Evolutionary conservation across 2,888 invertebrate genomes (phyloP), one percentile per base, ranked within the genome.

Genomic region (Andricus quercusramuli): DNA sequence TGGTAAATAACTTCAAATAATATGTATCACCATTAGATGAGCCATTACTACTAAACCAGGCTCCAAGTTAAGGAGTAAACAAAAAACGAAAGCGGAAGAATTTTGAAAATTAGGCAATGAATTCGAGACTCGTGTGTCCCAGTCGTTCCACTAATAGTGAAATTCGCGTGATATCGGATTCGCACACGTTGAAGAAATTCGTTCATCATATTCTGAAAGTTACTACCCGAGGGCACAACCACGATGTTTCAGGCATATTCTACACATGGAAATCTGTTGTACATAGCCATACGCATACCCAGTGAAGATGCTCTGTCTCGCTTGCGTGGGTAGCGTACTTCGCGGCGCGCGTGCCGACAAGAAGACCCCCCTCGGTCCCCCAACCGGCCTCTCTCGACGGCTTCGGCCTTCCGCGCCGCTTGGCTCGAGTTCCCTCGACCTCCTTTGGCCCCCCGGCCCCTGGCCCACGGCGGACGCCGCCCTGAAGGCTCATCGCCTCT

Each of bases 261-360:
- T 79, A 82, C 82, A 84, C 83, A 68, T 68, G 56, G 29, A 47
- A 32, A 56, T 56, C 17, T 56, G 22, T 32, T 77, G 22, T 64
- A 32, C 41, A 47, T 67, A 67, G 25, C 56, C 41, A 20, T 77
- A 74, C 74, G 74, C 74, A 74, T 74, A 74, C 74, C 32, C 13
- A 37, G 74, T 51, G 47, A 56, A 74, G 74, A 74, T 59, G n/a
- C 32, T 51, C 47, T 70, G 70, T 51, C 70, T 70, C 70, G 74
- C 74, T 64, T 29, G 64, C 86, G 86, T 87, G 90, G 89, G 86
- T 89, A 89, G 89, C 87, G 87, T 89, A 87, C 88, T 90, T 90
- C 87, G 88, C 88, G 90, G 89, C 90, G 90, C 90, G 91, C 91
- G 91, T 91, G 91, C 91, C 91, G 89, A 90, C 90, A 89, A 88